A percentile compares a stretch with the other conserved stretches of the same genome.
phyloP scores from a whole-genome alignment of 2,888 invertebrate genomes.

The Parnassius mnemosyne region DNA sequence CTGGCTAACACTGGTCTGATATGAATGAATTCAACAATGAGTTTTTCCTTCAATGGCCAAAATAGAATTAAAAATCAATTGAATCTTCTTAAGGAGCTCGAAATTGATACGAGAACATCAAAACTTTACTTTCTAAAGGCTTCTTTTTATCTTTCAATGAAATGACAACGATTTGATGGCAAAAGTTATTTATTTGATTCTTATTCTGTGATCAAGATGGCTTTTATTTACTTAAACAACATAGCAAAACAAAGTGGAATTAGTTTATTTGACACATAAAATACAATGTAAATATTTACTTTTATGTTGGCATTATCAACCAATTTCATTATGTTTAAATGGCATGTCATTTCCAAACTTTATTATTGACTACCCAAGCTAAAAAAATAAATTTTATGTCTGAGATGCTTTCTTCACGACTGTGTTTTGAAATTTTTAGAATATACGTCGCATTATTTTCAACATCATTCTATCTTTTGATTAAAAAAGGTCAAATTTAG shows the following conservation, averaged over 20 bases:
- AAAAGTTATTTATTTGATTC: neutral
- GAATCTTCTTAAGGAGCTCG: too few species aligned
- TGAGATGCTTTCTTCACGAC: conserved; percentile 8
- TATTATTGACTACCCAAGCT: conserved; percentile 16
- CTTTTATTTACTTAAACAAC: conserved; percentile 13
- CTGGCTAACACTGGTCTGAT: too few species aligned
- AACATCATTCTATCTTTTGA: too few species aligned
- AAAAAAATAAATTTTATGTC: conserved; percentile 24
- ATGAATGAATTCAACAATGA: too few species aligned
- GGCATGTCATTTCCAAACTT: conserved; percentile 13
- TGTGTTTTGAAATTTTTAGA: neutral
- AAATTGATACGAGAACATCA: too few species aligned
- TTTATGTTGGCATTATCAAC: conserved; percentile 21
- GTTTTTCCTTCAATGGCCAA: too few species aligned
- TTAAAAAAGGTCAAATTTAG: too few species aligned
- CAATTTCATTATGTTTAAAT: conserved; percentile 14
- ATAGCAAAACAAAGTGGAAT: conserved; percentile 9
- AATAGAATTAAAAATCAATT: too few species aligned
- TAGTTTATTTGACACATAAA: conserved; percentile 20
- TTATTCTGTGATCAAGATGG: conserved; percentile 1
- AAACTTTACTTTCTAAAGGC: too few species aligned
- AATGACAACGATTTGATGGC: too few species aligned
- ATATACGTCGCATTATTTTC: too few species aligned
- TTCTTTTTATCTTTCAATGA: too few species aligned
- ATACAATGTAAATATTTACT: conserved; percentile 22